These are phyloP conservation scores for Spatulosminthurus flaviceps DNA, from an alignment of 2,888 invertebrate species.

Conservation along the genomic window DNA sequence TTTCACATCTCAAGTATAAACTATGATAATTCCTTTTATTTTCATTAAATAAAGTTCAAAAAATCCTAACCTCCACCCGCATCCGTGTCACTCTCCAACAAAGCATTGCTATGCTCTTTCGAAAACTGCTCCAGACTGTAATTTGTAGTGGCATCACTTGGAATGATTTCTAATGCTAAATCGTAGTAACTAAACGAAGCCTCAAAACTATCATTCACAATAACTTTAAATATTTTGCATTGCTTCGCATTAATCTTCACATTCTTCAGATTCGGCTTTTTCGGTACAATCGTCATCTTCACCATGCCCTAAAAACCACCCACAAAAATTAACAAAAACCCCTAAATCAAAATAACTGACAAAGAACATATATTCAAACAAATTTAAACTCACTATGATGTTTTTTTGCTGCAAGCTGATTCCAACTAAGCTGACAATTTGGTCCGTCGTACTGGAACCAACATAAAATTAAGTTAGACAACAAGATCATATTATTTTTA, in stretches of 20 bases:
- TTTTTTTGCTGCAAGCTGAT: slow-evolving; percentile 92
- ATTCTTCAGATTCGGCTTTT: slow-evolving; percentile 80
- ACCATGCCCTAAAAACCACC: slow-evolving; percentile 93
- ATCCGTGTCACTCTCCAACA: slow-evolving; percentile 58
- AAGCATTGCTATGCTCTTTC: slow-evolving; percentile 53
- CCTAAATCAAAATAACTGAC: too few species aligned
- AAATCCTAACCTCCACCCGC: slow-evolving; percentile 57
- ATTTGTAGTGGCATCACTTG: slow-evolving; percentile 47
- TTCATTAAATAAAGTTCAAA: too few species aligned
- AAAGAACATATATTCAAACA: too few species aligned
- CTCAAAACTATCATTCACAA: slow-evolving; percentile 88
- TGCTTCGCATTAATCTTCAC: slow-evolving; percentile 94
- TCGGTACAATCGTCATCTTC: slow-evolving; percentile 87
- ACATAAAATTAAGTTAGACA: too few species aligned
- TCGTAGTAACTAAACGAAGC: slow-evolving; percentile 94
- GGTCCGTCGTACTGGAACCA: slow-evolving; percentile 79
- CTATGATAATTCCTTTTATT: too few species aligned
- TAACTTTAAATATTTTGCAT: slow-evolving; percentile 88
- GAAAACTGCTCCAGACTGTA: slow-evolving; percentile 59
- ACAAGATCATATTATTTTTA: too few species aligned
- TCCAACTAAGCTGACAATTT: slow-evolving; percentile 91
- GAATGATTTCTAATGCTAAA: slow-evolving; percentile 87
- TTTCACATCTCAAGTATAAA: too few species aligned
- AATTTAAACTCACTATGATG: slow-evolving; percentile 90
- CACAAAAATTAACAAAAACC: too few species aligned